These are phyloP conservation scores for Helleia helle DNA, from an alignment of 2,888 invertebrate genomes.

Conservation along the genomic window DNA sequence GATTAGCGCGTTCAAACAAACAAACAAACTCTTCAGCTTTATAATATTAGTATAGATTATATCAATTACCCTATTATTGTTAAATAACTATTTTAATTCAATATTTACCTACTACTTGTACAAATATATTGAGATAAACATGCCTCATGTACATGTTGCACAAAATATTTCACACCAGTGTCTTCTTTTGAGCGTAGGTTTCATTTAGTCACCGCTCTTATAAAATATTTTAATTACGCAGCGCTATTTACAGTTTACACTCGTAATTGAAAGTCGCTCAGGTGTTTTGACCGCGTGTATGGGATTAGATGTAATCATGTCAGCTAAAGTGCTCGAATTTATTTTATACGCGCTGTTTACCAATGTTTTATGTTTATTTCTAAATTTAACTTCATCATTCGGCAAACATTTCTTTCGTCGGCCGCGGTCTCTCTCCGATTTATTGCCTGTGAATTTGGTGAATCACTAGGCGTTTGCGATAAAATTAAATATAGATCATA, in stretches of 20 bases:
- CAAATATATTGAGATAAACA: too few relatives aligned
- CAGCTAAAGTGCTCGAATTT: background rate
- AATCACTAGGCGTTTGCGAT: slow-evolving; percentile 31
- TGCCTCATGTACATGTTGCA: too few relatives aligned
- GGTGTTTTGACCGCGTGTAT: background rate
- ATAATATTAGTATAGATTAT: too few relatives aligned
- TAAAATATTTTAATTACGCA: background rate
- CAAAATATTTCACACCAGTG: background rate
- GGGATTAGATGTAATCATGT: background rate
- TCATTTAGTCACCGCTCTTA: background rate
- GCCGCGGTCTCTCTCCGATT: slow-evolving; percentile 28
- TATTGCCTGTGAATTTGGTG: slow-evolving; percentile 34
- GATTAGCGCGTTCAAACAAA: too few relatives aligned
- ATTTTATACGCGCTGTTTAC: slow-evolving; percentile 9
- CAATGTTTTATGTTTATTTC: slow-evolving; percentile 17
- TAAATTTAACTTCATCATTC: slow-evolving; percentile 21
- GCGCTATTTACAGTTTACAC: too few relatives aligned
- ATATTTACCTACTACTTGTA: too few relatives aligned
- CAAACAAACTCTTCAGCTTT: too few relatives aligned
- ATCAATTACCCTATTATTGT: too few relatives aligned
- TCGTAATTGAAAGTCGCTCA: background rate
- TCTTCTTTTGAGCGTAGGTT: background rate
- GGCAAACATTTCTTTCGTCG: slow-evolving; percentile 21
- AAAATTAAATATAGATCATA: slow-evolving; percentile 36
- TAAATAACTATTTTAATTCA: too few relatives aligned